Evolutionary conservation across 1,140 invertebrate species (phyloP).

Genomic region (Bombyx mori): DNA sequence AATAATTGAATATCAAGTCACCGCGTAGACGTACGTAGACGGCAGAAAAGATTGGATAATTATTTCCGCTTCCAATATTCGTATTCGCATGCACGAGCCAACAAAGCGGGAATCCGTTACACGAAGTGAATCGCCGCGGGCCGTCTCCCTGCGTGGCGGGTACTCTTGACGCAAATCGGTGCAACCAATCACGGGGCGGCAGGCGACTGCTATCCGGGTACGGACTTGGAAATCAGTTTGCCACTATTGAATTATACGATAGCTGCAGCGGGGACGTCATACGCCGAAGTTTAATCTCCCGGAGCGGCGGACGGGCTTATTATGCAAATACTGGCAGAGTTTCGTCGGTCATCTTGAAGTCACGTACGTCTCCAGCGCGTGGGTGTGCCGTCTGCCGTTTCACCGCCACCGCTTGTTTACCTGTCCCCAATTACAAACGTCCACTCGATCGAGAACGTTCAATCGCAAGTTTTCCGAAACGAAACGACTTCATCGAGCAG

Average conservation of each 20-base stretch:
- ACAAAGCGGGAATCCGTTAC: constrained; percentile 36
- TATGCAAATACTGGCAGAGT: constrained; percentile 57
- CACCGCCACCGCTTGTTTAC: constrained; percentile 14
- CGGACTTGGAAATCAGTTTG: constrained; percentile 56
- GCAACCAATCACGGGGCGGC: constrained; percentile 38
- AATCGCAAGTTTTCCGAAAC: constrained; percentile 10
- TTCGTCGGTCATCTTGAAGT: constrained; percentile 47
- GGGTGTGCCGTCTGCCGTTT: constrained; percentile 6
- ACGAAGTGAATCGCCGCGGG: constrained; percentile 31
- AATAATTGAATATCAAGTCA: constrained; percentile 25
- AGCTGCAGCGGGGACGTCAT: constrained; percentile 57
- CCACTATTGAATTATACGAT: constrained; percentile 66
- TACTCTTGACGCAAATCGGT: constrained; percentile 34
- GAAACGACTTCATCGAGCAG: constrained; percentile 31
- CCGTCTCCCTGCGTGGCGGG: constrained; percentile 22
- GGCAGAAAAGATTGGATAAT: constrained; percentile 38
- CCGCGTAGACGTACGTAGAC: constrained; percentile 9
- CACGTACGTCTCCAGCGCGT: constrained; percentile 39
- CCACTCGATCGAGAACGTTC: constrained; percentile 1
- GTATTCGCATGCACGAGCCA: constrained; percentile 31
- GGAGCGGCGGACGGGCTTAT: constrained; percentile 55
- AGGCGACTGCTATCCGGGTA: constrained; percentile 24
- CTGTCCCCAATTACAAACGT: constrained; percentile 6
- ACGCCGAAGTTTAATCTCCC: constrained; percentile 63
- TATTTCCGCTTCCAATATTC: constrained; percentile 39